A percentile compares a stretch with the other conserved stretches of the same genome.
These are phyloP conservation scores for Eurystomus gularis DNA, from an alignment of 2,113 vertebrate species.

Conservation along the genomic window DNA sequence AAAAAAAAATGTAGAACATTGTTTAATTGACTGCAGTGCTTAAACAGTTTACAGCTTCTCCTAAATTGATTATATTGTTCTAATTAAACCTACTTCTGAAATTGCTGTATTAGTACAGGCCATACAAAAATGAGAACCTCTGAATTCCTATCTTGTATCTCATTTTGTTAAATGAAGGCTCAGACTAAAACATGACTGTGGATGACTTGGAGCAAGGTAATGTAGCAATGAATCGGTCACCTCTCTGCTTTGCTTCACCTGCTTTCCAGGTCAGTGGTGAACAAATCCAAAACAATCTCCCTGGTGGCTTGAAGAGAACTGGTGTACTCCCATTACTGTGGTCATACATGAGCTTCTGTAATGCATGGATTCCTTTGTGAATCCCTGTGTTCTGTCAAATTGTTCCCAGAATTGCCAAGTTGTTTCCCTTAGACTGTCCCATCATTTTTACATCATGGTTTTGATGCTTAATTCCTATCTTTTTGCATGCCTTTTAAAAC, in stretches of 20 bases:
- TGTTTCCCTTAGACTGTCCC: no score
- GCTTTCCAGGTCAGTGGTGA: not conserved
- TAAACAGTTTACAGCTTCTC: not conserved
- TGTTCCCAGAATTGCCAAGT: not conserved
- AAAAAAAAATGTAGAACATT: not conserved
- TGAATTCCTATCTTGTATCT: not conserved
- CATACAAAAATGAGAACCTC: not conserved
- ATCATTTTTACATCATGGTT: no score
- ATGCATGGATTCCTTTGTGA: not conserved
- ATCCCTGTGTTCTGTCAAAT: not conserved
- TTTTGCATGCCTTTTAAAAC: not conserved
- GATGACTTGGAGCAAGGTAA: not conserved
- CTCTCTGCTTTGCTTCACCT: not conserved
- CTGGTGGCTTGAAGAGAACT: not conserved
- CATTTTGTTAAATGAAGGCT: not conserved
- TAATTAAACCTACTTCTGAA: not conserved
- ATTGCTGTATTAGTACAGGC: not conserved
- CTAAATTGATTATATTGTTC: not conserved
- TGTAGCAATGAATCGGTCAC: not conserved
- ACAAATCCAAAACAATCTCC: not conserved
- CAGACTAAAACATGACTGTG: not conserved
- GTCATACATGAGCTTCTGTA: rapidly evolving
- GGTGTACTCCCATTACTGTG: rapidly evolving
- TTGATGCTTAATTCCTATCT: not conserved
- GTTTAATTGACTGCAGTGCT: not conserved